Percentiles rank a stretch among this genome's conserved stretches.
Evolutionary conservation across 1,140 invertebrate genomes (phyloP).

Genomic region (Triops longicaudatus): DNA sequence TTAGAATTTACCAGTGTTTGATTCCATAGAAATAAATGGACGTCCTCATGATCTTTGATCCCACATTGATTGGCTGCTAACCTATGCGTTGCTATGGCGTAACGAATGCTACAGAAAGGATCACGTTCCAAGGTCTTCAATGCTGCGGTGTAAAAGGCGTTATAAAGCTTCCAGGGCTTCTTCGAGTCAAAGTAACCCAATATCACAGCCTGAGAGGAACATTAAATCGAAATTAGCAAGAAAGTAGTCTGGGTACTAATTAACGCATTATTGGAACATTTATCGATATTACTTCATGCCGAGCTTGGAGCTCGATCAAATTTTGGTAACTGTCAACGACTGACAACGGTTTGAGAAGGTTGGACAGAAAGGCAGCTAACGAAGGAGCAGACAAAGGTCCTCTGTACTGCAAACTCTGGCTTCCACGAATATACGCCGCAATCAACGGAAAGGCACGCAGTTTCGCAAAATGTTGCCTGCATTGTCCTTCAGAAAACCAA

Average conservation of each 20-base stretch:
- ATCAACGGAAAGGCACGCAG: conserved; percentile 5
- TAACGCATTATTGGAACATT: neutral
- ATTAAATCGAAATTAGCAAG: no score
- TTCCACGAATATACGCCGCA: neutral
- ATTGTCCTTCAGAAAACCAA: neutral
- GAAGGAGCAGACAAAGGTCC: neutral
- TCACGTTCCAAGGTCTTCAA: conserved; percentile 11
- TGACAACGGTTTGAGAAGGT: neutral
- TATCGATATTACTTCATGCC: neutral
- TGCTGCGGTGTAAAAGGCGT: conserved; percentile 10
- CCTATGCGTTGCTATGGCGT: neutral
- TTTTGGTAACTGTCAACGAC: neutral
- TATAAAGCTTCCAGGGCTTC: neutral
- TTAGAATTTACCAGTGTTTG: neutral
- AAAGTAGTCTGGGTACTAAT: no score
- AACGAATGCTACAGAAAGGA: neutral
- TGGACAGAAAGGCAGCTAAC: neutral
- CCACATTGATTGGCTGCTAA: neutral
- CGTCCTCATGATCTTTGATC: neutral
- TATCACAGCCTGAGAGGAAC: neutral
- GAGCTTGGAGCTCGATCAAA: neutral
- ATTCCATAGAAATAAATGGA: neutral
- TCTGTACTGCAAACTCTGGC: neutral
- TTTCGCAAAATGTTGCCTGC: neutral
- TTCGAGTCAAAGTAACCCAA: neutral